Percentiles rank a stretch among this genome's conserved stretches.
Conservation (phyloP, 2,888 invertebrate species). For the Piscicola geometra region DNA sequence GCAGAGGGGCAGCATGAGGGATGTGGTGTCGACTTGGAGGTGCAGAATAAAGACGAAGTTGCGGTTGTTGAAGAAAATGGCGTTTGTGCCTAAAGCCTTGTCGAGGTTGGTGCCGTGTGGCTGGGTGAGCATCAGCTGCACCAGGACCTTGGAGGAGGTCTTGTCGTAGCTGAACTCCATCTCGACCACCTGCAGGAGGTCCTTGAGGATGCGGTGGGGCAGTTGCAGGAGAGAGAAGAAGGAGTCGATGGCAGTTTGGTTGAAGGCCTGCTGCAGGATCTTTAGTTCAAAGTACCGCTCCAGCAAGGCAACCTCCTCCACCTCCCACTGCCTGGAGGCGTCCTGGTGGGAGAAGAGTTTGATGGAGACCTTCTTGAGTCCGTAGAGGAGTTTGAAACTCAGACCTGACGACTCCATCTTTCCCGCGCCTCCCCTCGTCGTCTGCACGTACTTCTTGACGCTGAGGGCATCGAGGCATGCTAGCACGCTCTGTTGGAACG, state of each 20-base stretch:
- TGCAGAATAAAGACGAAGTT: neutral
- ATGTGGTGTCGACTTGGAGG: conserved; percentile 60
- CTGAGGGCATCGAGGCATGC: neutral
- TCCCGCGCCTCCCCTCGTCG: neutral
- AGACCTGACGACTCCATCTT: conserved; percentile 3
- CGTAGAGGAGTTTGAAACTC: neutral
- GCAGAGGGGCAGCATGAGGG: conserved; percentile 78
- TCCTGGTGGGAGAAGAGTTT: conserved; percentile 18
- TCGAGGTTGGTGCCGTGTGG: conserved; percentile 7
- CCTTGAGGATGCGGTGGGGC: conserved; percentile 79
- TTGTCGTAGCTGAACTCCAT: conserved; percentile 59
- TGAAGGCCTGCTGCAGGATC: conserved; percentile 80
- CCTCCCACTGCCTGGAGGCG: conserved; percentile 72
- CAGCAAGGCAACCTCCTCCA: conserved; percentile 78
- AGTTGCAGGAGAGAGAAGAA: conserved; percentile 80
- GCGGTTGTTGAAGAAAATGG: conserved; percentile 8
- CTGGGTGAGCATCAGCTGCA: neutral
- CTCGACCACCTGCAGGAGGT: conserved; percentile 83
- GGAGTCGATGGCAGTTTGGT: conserved; percentile 78
- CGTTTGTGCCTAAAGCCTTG: neutral
- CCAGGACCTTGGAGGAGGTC: neutral
- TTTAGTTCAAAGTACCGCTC: conserved; percentile 84
- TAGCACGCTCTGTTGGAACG: neutral
- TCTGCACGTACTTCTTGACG: conserved; percentile 8
- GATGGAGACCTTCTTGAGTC: neutral